Base-by-base conservation (phyloP, 2,113 vertebrate species). In the Stegastes partitus region DNA sequence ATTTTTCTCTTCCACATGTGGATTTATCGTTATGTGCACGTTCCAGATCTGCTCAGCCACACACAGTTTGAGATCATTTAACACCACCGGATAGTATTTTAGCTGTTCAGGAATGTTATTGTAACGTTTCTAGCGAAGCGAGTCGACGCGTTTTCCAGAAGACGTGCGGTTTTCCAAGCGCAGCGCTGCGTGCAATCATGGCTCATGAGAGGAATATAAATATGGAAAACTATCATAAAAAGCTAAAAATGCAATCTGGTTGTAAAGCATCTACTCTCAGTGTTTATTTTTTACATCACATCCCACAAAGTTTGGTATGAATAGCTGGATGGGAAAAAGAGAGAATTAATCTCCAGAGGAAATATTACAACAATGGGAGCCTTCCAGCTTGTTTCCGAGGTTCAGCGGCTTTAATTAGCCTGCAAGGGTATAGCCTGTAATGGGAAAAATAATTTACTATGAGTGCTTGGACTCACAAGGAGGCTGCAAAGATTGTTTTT, bases 61-160 rank as follows among this genome's bases (percentile, higher is more conserved):
- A 59, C 49, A 58, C 53, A 37, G 51, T 59, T 55, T 62, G 2
- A 70, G 31, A 19, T 57, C 12, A 1, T 19, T 37, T 31, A 70
- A 25, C 45, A 73, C 57, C 71, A 68, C 10, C 45, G 18, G 23
- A 44, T 74, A 21, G 71, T 80, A 4, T 70, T 72, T 74, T 22
- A 84, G 68, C 69, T 68, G 31, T 59, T 64, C 61, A 3, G n/a
- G 39, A 1, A 51, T 77, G 65, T 82, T 74, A 44, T 64, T 74
- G n/a, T 71, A 56, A 62, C 6, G 0, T 68, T 62, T 57, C 19
- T 55, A 7, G 11, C 1, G n/a, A 25, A 37, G 63, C 22, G 64
- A 23, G 18, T 28, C 15, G 56, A 31, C 14, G 2, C 2, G 3
- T 57, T 44, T 34, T 28, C 21, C 44, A 25, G 37, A 39, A 44